Base-by-base conservation (phyloP, 2,888 invertebrate species). In the Drosophila anomalata region DNA sequence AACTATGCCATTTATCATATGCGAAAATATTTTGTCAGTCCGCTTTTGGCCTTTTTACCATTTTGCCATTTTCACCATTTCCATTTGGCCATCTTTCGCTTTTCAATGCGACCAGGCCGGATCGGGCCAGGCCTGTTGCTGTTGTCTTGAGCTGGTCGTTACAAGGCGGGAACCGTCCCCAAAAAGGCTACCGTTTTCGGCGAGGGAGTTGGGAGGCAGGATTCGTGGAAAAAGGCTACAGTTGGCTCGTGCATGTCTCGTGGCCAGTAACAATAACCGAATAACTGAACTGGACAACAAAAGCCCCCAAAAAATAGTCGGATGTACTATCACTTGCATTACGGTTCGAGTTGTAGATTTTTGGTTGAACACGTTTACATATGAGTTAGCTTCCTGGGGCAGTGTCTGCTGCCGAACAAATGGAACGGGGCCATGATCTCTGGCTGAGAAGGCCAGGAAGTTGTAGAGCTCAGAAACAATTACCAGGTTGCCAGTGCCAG, bases 1-100 rank as follows among this genome's bases (percentile, higher is more conserved):
- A 89, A 84, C 80, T 86, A 82, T 89, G 87, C 87, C 89, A 88
- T 88, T 89, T 88, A 89, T 88, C 89, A 88, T 88, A 81, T 53
- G 81, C 78, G 75, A 59, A 77, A 74, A 76, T 78, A 85, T 76
- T 88, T 85, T 76, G 72, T 75, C 74, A 75, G 71, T 47, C 73
- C 77, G 60, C 66, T 71, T 75, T 50, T 66, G 75, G 62, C 53
- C 70, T 76, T 76, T 76, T 78, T 80, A 72, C 74, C 68, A 65
- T 73, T 76, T 52, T 17, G 54, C 68, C 71, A 85, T 84, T 83
- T 84, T 83, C 86, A 85, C 85, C 85, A 87, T 85, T 81, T 82
- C 69, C 41, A 70, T 72, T 62, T 70, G 65, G 65, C 46, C 65
- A 65, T 65, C 87, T 87, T 82, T 82, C 82, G 87, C 82, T 82